Conservation (phyloP, 2,113 vertebrate genomes). For the Microcebus griseorufus region DNA sequence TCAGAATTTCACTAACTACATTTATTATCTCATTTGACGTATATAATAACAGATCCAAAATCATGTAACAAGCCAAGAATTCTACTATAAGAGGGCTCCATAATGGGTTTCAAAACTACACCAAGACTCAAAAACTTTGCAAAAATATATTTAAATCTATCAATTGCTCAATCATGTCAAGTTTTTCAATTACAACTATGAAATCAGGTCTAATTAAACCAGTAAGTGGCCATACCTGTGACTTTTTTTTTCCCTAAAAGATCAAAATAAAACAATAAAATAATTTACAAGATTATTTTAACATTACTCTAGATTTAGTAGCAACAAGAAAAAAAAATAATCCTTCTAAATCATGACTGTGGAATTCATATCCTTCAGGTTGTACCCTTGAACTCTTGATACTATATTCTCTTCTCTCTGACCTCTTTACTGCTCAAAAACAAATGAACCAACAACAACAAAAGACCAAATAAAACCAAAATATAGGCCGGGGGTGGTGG, state of each 20-base stretch:
- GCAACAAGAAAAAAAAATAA: neutral
- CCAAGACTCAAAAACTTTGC: neutral
- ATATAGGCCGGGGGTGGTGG: neutral
- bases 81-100: neutral
- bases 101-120: neutral
- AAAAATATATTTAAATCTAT: slow-evolving; percentile 34
- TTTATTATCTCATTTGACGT: neutral
- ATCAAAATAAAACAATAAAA: slow-evolving; percentile 1
- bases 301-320: slow-evolving; percentile 24
- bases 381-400: neutral
- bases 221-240: neutral
- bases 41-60: slow-evolving; percentile 17
- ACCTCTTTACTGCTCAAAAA: slow-evolving; percentile 46
- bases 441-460: neutral
- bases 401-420: neutral
- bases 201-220: slow-evolving; percentile 33
- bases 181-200: neutral
- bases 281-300: slow-evolving; percentile 33
- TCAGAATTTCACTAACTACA: slow-evolving; percentile 31
- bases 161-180: neutral
- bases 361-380: neutral
- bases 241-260: neutral
- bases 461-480: slow-evolving; percentile 27
- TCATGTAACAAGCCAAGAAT: slow-evolving; percentile 40
- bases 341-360: neutral